Base-by-base conservation (phyloP, 1,140 invertebrate species). In the Achroia grisella region DNA sequence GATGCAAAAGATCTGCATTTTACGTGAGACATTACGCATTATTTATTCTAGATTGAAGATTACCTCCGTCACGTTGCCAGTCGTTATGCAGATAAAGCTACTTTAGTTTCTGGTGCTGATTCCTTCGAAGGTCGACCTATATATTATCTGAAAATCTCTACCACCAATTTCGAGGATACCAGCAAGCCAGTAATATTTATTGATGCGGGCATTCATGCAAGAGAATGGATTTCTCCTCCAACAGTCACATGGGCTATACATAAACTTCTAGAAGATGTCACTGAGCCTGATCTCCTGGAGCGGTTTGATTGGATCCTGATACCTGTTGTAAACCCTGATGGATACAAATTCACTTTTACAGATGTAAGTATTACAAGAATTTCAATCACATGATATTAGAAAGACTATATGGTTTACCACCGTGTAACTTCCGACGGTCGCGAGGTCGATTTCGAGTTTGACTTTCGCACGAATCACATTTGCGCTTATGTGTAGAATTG, bases 211-310 rank as follows among this genome's bases (percentile, higher is more conserved):
- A 75, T 85, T 2, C 89, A 91, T 63, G 87, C 88, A 1, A 67
- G 90, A 23, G 90, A 91, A 74, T 91, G 90, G 89, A 88, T 90
- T 11, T 62, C 87, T 8, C 79, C 84, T 1, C 81, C 88, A 0
- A 70, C 80, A 0, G 82, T 80, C 3, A 56, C 87, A 0, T 90
- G 85, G 52, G 80, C 88, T 4, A 82, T 89, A 10, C 56, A 79
- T 29, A 75, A 86, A 41, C 47, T 88, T 15, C 64, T 87, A 0
- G 66, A 81, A 39, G 55, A 79, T 36, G 58, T 59, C 9, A 86
- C 88, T n/a, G 83, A 88, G 39, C 62, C 63, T 15, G 73, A 78
- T 9, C 58, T 83, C n/a, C 76, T 88, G n/a, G 27, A 83, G 1
- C 60, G 60, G 8, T 60, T 74, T 36, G 78, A 56, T 56, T 87